Conservation (phyloP, 2,888 invertebrate genomes). For the Epirrita christyi region DNA sequence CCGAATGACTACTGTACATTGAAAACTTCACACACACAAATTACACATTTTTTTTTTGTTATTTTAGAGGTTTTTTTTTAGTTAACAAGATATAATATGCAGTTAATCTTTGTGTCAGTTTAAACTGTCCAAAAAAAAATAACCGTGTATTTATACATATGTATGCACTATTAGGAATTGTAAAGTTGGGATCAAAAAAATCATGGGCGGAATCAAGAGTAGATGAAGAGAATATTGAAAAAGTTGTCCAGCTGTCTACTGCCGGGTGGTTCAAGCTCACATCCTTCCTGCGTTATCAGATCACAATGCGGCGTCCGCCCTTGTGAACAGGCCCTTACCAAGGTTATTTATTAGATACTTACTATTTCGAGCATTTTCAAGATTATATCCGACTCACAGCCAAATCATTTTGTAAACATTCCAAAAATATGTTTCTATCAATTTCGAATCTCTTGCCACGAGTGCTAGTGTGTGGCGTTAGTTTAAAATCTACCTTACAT, state of each 20-base stretch:
- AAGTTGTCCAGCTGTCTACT: conserved; percentile 2
- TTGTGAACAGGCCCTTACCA: conserved; percentile 23
- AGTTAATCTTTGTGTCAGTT: too few relatives aligned
- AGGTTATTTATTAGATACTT: conserved; percentile 25
- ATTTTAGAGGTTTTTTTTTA: conserved; percentile 49
- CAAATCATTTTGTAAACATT: conserved; percentile 62
- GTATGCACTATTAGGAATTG: conserved; percentile 26
- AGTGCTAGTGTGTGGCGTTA: conserved; percentile 2
- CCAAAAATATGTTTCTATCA: conserved; percentile 54
- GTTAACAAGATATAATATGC: conserved; percentile 50
- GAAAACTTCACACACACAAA: conserved; percentile 55
- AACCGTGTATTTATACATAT: conserved; percentile 12
- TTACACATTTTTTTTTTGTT: conserved; percentile 38
- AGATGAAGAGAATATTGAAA: conserved; percentile 6
- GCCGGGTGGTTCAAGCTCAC: background rate
- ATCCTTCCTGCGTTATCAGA: background rate
- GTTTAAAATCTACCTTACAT: conserved; percentile 8
- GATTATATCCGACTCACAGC: conserved; percentile 72
- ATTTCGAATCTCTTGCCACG: conserved; percentile 23
- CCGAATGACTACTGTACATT: conserved; percentile 61
- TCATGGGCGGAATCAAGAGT: conserved; percentile 30
- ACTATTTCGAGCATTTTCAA: conserved; percentile 42
- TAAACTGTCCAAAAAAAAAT: too few relatives aligned
- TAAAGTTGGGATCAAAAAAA: conserved; percentile 30
- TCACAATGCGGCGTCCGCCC: conserved; percentile 5